These are phyloP conservation scores for Eulithis prunata DNA, from an alignment of 2,888 invertebrate genomes.

Conservation along the genomic window DNA sequence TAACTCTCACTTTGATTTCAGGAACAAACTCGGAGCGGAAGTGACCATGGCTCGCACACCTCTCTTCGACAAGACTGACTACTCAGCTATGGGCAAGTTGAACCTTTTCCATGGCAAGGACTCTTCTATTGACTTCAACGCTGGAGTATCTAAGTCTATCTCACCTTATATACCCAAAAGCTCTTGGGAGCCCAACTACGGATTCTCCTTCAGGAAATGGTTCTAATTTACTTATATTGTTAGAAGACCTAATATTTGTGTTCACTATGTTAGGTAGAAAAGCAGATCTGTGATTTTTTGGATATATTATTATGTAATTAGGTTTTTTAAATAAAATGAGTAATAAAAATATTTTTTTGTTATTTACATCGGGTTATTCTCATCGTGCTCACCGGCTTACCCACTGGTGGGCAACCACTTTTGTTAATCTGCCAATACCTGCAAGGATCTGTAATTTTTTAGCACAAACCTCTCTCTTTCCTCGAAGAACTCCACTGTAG, in stretches of 20 bases:
- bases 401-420: too few species aligned
- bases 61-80: constrained; percentile 51
- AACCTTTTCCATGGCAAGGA: constrained; percentile 49
- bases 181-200: constrained; percentile 51
- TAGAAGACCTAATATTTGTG: not conserved
- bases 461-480: too few species aligned
- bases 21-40: constrained; percentile 53
- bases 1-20: constrained; percentile 30
- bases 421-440: too few species aligned
- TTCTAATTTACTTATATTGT: constrained; percentile 38
- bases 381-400: too few species aligned
- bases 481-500: too few species aligned
- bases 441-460: too few species aligned
- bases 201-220: constrained; percentile 48
- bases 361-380: too few species aligned
- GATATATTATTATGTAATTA: not conserved
- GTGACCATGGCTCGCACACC: constrained; percentile 50
- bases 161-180: constrained; percentile 49
- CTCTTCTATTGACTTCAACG: constrained; percentile 55
- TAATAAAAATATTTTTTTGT: too few species aligned
- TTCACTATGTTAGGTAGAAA: not conserved
- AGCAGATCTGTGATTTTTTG: constrained; percentile 15
- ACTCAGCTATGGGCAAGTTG: constrained; percentile 54
- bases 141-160: constrained; percentile 52
- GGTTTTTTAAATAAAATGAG: constrained; percentile 4